These are phyloP conservation scores for Xyrauchen texanus DNA, from an alignment of 2,113 vertebrate species.

Conservation along the genomic window DNA sequence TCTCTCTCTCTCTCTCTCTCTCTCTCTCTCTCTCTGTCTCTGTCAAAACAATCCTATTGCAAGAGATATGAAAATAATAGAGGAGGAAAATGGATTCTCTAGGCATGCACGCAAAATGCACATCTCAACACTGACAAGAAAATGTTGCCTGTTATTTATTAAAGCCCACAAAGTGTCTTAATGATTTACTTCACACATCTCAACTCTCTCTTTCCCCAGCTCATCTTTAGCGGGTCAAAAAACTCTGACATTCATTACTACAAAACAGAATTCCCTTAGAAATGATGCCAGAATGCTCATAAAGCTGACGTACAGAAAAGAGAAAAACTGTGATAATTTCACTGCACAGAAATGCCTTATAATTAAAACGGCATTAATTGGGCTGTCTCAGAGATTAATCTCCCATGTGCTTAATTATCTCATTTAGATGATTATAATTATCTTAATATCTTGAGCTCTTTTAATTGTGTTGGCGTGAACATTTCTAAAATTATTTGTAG, in stretches of 20 bases:
- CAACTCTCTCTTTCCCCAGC: too few species aligned
- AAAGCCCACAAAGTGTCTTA: neutral
- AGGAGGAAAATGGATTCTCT: too few species aligned
- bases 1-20: too few species aligned
- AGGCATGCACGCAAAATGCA: too few species aligned
- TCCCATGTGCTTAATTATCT: conserved; percentile 18
- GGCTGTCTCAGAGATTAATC: neutral
- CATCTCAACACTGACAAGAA: too few species aligned
- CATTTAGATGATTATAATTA: conserved; percentile 18
- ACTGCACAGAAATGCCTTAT: conserved; percentile 12
- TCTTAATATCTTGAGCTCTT: neutral
- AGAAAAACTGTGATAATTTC: neutral
- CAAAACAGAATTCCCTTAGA: neutral
- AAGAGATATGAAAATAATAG: too few species aligned
- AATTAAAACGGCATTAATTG: conserved; percentile 21
- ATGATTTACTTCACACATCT: conserved; percentile 14
- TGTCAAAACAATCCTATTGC: too few species aligned
- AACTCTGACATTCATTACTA: neutral
- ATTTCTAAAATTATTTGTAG: neutral
- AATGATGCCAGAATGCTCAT: too few species aligned
- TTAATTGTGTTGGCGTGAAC: neutral
- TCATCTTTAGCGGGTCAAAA: too few species aligned
- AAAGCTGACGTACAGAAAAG: neutral
- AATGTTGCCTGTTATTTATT: neutral
- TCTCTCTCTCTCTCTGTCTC: too few species aligned